Base-by-base conservation (phyloP, 1,140 invertebrate genomes). In the Drosophila bipectinata region DNA sequence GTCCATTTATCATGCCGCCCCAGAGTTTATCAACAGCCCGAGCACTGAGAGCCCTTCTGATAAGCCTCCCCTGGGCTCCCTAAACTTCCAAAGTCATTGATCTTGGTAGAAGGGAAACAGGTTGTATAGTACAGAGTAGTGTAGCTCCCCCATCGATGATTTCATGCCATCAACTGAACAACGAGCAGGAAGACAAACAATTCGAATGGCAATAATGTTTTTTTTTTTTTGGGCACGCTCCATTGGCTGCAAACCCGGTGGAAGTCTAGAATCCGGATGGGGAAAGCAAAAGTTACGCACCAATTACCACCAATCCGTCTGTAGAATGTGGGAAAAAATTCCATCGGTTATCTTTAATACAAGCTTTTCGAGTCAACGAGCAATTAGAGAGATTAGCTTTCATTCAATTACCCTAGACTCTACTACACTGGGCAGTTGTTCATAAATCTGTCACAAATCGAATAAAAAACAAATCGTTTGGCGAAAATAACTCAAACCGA, bases 1-100 rank as follows among this genome's bases (percentile, higher is more conserved):
- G 66, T 72, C 56, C 81, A 85, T 83, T 83, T 85, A 83, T 85
- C 76, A 76, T 80, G 80, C 81, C 81, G 80, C 69, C 54, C 26
- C 26, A 7, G 26, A 37, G 48, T 84, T 85, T 83, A 83, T 85
- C 81, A 67, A 83, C 47, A 41, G 52, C 61, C 1, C 57, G 48
- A 63, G 7, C 1, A 30, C 34, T 0, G 9, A 12, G 34, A 66
- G 41, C 57, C 26, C 54, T 77, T 32, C 49, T 77, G 80, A 84
- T 84, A 84, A 84, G 77, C 51, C 4, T 18, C 4, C 28, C 37
- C 15, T 39, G 28, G 41, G 39, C 67, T 72, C 18, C 39, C 30
- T 51, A 28, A 28, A 7, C 26, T 37, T 12, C 7, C 26, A 15
- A 53, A 62, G 80, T 84, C 80, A 85, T 69, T 80, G 80, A 82